phyloP scores from a whole-genome alignment of 2,113 vertebrate genomes.

The Numenius arquata region DNA sequence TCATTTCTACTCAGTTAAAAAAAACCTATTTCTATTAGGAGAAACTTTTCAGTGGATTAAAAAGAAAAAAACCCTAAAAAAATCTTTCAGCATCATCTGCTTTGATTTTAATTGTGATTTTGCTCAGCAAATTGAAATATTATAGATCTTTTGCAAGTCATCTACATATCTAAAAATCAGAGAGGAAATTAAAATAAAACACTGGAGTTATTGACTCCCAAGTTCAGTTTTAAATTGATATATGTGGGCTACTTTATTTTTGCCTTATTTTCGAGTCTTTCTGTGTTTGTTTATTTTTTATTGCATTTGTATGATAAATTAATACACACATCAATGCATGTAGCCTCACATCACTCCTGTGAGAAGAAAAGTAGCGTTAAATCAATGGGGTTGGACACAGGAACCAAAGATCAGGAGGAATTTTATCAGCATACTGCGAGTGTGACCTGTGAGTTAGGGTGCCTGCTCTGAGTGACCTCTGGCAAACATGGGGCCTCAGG shows the following conservation, averaged over 20 bases:
- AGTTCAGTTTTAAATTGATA: background rate
- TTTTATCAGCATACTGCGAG: background rate
- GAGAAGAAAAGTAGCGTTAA: background rate
- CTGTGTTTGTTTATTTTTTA: background rate
- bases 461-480: background rate
- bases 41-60: background rate
- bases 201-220: background rate
- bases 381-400: background rate
- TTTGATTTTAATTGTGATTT: background rate
- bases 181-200: background rate
- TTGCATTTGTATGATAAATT: background rate
- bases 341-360: background rate
- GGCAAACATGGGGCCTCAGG: background rate
- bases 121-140: background rate
- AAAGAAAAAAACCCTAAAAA: background rate
- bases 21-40: background rate
- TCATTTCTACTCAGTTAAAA: background rate
- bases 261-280: background rate
- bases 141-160: background rate
- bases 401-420: background rate
- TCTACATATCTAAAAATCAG: background rate
- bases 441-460: background rate
- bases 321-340: accelerated
- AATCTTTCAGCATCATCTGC: background rate
- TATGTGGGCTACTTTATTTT: background rate